phyloP scores from a whole-genome alignment of 2,888 invertebrate species.

The Pristionchus maxplancki region DNA sequence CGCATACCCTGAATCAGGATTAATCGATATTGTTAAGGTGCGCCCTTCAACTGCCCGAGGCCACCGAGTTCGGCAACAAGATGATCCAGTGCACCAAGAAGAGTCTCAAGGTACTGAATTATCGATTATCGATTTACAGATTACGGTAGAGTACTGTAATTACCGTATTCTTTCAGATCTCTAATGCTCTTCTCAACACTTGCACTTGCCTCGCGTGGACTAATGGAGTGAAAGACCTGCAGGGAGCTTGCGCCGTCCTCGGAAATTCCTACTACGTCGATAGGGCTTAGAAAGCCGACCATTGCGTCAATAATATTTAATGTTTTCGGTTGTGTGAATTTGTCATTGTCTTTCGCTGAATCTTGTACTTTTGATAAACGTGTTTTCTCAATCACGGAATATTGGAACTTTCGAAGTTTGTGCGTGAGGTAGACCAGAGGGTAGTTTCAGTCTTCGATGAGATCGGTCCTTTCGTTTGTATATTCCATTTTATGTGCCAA shows the following conservation, averaged over 20 bases:
- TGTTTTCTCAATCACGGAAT: too few species aligned
- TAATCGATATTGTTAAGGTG: background rate
- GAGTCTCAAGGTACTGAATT: background rate
- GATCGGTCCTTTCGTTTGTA: too few species aligned
- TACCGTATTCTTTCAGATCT: too few species aligned
- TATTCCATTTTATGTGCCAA: too few species aligned
- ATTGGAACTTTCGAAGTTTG: too few species aligned
- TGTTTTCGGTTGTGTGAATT: too few species aligned
- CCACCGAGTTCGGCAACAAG: background rate
- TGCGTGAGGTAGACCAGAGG: too few species aligned
- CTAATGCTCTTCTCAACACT: background rate
- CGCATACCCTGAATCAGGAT: background rate
- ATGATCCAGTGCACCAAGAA: background rate
- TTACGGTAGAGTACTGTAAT: background rate
- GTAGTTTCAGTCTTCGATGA: too few species aligned
- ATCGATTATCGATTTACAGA: background rate
- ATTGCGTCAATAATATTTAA: too few species aligned
- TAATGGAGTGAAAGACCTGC: background rate
- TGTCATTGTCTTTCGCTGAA: too few species aligned
- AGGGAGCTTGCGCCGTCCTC: background rate
- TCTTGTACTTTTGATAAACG: too few species aligned
- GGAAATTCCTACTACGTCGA: background rate
- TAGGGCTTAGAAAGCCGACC: background rate
- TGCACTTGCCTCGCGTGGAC: conserved; percentile 21
- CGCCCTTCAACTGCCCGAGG: background rate